Evolutionary conservation across 2,113 vertebrate genomes (phyloP).

Genomic region (Pristiophorus japonicus): DNA sequence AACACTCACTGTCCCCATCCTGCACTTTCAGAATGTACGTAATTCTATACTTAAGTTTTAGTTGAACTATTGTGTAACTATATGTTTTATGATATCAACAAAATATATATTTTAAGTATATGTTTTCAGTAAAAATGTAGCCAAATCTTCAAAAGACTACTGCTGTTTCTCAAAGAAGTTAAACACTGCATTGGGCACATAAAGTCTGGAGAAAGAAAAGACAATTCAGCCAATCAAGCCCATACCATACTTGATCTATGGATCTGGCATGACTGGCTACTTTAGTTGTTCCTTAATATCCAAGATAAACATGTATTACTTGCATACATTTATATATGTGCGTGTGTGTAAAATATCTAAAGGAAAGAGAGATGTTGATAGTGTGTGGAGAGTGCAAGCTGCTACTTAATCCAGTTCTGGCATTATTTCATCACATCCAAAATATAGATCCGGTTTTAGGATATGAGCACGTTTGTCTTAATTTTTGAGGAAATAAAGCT

Average conservation of each 20-base stretch:
- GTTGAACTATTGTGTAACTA: too few species aligned
- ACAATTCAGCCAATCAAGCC: too few species aligned
- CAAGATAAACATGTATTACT: neutral
- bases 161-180: too few species aligned
- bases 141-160: too few species aligned
- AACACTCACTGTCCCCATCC: neutral
- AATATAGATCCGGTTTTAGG: neutral
- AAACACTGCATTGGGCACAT: too few species aligned
- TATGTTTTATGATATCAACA: too few species aligned
- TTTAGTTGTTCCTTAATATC: neutral
- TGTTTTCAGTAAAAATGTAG: too few species aligned
- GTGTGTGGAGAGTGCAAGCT: neutral
- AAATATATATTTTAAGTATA: too few species aligned
- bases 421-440: neutral
- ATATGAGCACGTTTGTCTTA: neutral
- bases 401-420: neutral
- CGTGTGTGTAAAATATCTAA: neutral
- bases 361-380: neutral
- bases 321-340: neutral
- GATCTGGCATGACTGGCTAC: too few species aligned
- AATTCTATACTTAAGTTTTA: too few species aligned
- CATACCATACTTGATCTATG: too few species aligned
- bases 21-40: neutral
- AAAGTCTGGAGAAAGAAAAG: too few species aligned
- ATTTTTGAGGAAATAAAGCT: neutral